A percentile compares a stretch with the other conserved stretches of the same genome.
These are phyloP conservation scores for Pseudococcus viburni DNA, from an alignment of 2,888 invertebrate genomes.

Conservation along the genomic window DNA sequence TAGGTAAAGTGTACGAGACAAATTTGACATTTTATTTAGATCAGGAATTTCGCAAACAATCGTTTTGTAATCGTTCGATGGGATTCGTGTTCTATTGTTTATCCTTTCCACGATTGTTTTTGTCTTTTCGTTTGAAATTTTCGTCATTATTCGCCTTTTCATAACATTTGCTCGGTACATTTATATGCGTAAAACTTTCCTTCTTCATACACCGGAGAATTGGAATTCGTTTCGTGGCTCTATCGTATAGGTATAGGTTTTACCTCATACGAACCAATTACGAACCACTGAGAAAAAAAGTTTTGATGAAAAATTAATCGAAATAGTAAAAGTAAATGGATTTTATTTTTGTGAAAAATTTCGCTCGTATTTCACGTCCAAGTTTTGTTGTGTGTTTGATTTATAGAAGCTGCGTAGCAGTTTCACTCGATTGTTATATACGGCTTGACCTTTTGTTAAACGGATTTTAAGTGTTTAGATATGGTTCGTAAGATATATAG, in stretches of 20 bases:
- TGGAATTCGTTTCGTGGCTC: background rate
- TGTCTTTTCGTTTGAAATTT: slow-evolving; percentile 27
- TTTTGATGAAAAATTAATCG: slow-evolving; percentile 47
- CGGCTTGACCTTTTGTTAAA: slow-evolving; percentile 10
- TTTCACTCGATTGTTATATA: background rate
- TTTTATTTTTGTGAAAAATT: slow-evolving; percentile 33
- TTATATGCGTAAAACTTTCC: background rate
- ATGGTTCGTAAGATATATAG: background rate
- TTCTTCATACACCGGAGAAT: background rate
- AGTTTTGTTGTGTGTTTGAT: slow-evolving; percentile 33
- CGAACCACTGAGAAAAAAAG: slow-evolving; percentile 30
- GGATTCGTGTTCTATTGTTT: slow-evolving; percentile 3
- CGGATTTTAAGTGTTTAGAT: slow-evolving; percentile 30
- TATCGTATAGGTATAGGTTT: background rate
- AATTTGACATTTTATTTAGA: slow-evolving; percentile 25
- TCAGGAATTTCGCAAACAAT: slow-evolving; percentile 41
- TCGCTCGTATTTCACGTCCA: background rate
- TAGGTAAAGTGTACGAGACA: slow-evolving; percentile 23
- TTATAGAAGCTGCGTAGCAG: background rate
- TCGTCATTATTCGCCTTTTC: background rate
- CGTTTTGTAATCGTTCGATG: background rate
- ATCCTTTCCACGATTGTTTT: background rate
- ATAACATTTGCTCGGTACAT: background rate
- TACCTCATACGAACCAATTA: background rate
- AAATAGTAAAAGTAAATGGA: slow-evolving; percentile 50